Evolutionary conservation across 2,113 vertebrate genomes (phyloP), one percentile per base, ranked within the genome.

Genomic region (Tringa solitaria): DNA sequence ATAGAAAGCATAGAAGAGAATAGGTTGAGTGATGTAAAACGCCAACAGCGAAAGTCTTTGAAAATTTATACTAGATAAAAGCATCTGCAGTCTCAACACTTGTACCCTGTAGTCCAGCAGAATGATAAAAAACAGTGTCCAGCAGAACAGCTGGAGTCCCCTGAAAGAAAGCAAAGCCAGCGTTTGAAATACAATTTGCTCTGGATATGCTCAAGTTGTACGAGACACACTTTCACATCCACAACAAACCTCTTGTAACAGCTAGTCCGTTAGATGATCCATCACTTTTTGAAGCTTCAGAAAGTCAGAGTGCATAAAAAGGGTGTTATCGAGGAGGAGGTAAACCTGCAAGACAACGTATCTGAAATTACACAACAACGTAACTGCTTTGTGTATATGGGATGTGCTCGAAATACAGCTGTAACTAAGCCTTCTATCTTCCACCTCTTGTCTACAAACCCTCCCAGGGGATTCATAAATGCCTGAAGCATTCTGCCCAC

Each of bases 61-160:
- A 96, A 88, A 95, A 81, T 53, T 79, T 96, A 89, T 28, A 79
- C 74, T 53, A 82, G 84, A 89, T 94, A 94, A 96, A 96, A 96
- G 78, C 72, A 87, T 84, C 48, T 76, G 45, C 26, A 95, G 73
- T 81, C 83, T 95, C 85, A 93, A 95, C 72, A 94, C 35, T 78
- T 73, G 33, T 9, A 75, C 28, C 35, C 73, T 87, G 51, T 54
- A 84, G 57, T 57, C 57, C 81, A 73, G 57, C 57, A 69, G 45
- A 60, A 2, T 50, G 84, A 94, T 60, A 82, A 87, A 95, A 92
- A 78, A 5, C 76, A 95, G 84, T 0, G 1, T 72, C 90, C 89
- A 82, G 48, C 8, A 43, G 48, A 89, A 87, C 89, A 96, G 91
- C 78, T 94, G 84, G 46, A 85, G 45, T 39, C 48, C 57, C 35